Evolutionary conservation across 1,140 invertebrate genomes (phyloP).

Genomic region (Heterodera carotae): DNA sequence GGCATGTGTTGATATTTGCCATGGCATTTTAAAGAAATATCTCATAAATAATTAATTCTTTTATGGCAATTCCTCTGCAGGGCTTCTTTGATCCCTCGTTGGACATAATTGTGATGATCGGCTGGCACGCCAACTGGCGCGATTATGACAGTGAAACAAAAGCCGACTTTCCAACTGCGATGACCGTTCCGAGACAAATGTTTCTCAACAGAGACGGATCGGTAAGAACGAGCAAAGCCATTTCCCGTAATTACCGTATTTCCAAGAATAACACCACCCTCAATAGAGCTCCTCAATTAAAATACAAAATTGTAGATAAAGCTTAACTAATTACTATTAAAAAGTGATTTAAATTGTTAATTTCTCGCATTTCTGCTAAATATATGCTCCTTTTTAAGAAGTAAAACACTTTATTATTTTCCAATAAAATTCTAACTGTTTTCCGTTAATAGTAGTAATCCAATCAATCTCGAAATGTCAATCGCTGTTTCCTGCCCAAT

Average conservation of each 20-base stretch:
- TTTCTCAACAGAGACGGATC: conserved; percentile 15
- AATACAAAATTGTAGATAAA: no score
- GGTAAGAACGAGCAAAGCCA: background rate
- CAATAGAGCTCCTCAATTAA: no score
- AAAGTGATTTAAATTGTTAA: no score
- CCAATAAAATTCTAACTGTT: no score
- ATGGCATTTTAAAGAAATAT: conserved; percentile 14
- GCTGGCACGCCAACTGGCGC: conserved; percentile 30
- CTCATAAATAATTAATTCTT: conserved; percentile 6
- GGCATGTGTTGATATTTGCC: background rate
- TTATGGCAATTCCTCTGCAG: background rate
- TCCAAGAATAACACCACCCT: background rate
- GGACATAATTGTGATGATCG: conserved; percentile 23
- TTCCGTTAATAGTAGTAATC: no score
- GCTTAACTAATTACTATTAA: no score
- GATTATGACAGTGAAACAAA: conserved; percentile 24
- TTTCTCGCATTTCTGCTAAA: no score
- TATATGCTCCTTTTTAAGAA: no score
- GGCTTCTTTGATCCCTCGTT: conserved; percentile 15
- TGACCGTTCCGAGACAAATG: conserved; percentile 29
- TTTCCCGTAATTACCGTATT: no score
- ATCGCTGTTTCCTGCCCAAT: no score
- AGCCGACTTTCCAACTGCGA: conserved; percentile 25
- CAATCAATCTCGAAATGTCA: no score
- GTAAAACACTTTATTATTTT: no score